Base-by-base conservation (phyloP, 2,888 invertebrate genomes). In the Drosophila cracens region DNA sequence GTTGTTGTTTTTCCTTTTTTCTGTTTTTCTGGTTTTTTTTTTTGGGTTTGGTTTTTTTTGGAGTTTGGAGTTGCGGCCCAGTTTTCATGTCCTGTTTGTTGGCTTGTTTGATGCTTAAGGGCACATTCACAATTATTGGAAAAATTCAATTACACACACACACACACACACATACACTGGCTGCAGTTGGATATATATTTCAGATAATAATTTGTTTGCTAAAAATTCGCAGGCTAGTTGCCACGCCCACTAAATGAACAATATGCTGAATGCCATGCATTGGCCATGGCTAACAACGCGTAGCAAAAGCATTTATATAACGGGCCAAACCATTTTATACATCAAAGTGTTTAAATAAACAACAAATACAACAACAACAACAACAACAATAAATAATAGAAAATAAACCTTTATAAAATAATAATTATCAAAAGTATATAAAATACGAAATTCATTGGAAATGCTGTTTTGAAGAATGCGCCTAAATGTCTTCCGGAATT, bases 401-500 rank as follows among this genome's bases (percentile, higher is more conserved):
- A 31, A 49, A 56, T 10, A 57, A 38, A 57, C 34, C 56, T 21
- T 56, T 18, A 36, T 43, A 13, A 40, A 59, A 13, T 43, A 43
- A 43, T 43, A 46, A 46, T 25, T 25, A 46, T 46, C 8, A 16
- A 46, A 36, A 36, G 16, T 11, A 48, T 13, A 53, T 48, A 59
- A 52, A 61, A 60, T 70, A 66, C 54, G 57, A 54, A 79, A 79
- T 79, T 79, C 58, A 59, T 51, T 70, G 59, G 76, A 79, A 72
- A 76, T 80, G 76, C 76, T 68, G 81, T 76, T 68, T 76, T 76
- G 69, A 80, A 82, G 77, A 82, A 79, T 82, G 82, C 83, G 78
- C 91, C 90, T 84, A 92, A 91, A 92, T 92, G 92, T 92, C 92
- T 91, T 91, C 91, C 92, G 92, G 92, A 91, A 92, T 92, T 81